Base-by-base conservation (phyloP, 2,888 invertebrate genomes). In the Synergus laeviventris region DNA sequence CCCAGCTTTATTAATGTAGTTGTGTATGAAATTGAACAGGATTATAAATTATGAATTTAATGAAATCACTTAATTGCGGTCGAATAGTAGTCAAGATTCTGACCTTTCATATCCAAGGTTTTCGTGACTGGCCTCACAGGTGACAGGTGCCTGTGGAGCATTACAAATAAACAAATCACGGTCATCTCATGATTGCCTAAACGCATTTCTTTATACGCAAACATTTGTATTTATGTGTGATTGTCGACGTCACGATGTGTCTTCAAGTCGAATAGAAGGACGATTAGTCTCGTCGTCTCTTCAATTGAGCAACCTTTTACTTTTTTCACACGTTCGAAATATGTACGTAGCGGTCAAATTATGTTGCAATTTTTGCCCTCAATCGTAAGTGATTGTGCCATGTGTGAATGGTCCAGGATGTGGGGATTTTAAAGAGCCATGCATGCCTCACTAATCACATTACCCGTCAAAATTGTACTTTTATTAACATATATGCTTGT, bases 121-220 rank as follows among this genome's bases (percentile, higher is more conserved):
- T 66, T 45, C 16, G 42, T 45, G 64, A 31, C 24, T 45, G 66
- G 16, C 66, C 45, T 66, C 42, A 64, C 16, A 66, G 66, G 45
- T 45, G 45, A 66, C 66, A 42, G 66, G 45, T 21, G 66, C 66
- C 66, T 66, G 42, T 49, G 49, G 49, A 49, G 42, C 45, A 66
- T 66, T 66, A 66, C 66, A 66, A 66, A 42, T 66, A 45, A 45
- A 66, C 24, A 66, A 66, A 66, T 66, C 42, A 66, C 42, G 21
- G 24, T 21, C 61, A 61, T 61, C 38, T 61, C 61, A 36, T 21
- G 24, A 66, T 66, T 66, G 66, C 42, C 45, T 66, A 45, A 66
- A 66, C 42, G 31, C 24, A 60, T 60, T 24, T 60, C 24, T 60
- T 31, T 24, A 16, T 49, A 49, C 49, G n/a, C 8, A n/a, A 18